Base-by-base conservation (phyloP, 2,113 vertebrate genomes). In the Paraplagusia blochii region DNA sequence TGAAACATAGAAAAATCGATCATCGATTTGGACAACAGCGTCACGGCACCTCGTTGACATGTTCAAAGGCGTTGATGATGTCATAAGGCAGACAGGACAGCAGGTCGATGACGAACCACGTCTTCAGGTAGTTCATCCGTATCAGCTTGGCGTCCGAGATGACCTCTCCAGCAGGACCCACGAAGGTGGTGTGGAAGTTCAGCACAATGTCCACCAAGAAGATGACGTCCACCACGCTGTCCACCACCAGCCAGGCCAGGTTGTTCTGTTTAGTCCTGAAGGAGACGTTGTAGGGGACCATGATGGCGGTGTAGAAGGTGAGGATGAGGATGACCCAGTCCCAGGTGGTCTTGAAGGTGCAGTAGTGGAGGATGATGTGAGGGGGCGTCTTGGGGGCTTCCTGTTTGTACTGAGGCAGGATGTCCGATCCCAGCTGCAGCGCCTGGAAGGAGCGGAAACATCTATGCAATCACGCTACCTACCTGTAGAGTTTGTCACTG, bases 281-380 rank as follows among this genome's bases (percentile, higher is more conserved):
- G 69, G 96, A 99, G 66, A 99, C 96, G 0, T 98, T 98, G 22
- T 98, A 99, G 65, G 96, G 96, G 75, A 99, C 96, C 96, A 99
- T 97, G 82, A 99, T 99, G 85, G 96, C 96, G 6, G 96, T 99
- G 87, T 99, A 99, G 91, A 99, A 99, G 76, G 96, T 99, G 66
- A 99, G 93, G 81, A 99, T 98, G 84, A 99, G 90, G 89, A 99
- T 99, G 84, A 99, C 92, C 96, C 96, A 99, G 89, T 99, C 96
- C 96, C 96, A 99, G 5, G 96, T 98, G 77, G 96, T 98, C 87
- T 99, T 99, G 83, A 99, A 99, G 89, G 95, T 92, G 88, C 96
- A 99, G 65, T 99, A 99, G 69, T 99, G 96, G 79, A 99, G 90
- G 80, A 99, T 99, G 76, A 99, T 99, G 86, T 99, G 96, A 3